A percentile compares a stretch with the other conserved stretches of the same genome.
Conservation (phyloP, 2,113 vertebrate species). For the Pardalotus punctatus region DNA sequence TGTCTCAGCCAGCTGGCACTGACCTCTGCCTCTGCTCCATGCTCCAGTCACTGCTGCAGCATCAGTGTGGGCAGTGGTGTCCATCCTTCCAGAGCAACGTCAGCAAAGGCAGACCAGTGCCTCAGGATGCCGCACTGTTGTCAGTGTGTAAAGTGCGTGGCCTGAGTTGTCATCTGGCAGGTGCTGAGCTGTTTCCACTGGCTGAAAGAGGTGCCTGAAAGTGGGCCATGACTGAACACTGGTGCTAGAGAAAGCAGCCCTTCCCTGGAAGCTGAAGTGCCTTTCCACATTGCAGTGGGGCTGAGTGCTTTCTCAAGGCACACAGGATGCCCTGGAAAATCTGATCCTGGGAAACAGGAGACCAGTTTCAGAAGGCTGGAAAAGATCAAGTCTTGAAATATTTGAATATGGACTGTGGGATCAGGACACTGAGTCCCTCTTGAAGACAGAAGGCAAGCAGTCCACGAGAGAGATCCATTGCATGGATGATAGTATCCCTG, state of each 20-base stretch:
- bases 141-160: background rate
- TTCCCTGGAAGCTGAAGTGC: background rate
- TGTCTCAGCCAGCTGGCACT: background rate
- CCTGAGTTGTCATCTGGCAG: background rate
- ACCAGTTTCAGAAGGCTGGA: background rate
- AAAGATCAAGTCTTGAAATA: background rate
- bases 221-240: background rate
- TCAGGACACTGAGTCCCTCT: rapidly evolving
- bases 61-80: background rate
- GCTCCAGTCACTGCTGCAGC: background rate
- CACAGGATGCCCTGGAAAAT: background rate
- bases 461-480: background rate
- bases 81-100: background rate
- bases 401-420: background rate
- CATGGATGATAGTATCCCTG: background rate
- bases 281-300: background rate
- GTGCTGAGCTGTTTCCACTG: background rate
- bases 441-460: background rate
- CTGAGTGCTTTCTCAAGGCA: background rate
- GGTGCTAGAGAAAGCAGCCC: background rate
- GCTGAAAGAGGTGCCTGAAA: background rate
- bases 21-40: background rate
- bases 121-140: background rate
- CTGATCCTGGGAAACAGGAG: background rate
- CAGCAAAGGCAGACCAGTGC: background rate